These are phyloP conservation scores for Ceratothoa steindachneri DNA, from an alignment of 2,888 invertebrate genomes.

Conservation along the genomic window DNA sequence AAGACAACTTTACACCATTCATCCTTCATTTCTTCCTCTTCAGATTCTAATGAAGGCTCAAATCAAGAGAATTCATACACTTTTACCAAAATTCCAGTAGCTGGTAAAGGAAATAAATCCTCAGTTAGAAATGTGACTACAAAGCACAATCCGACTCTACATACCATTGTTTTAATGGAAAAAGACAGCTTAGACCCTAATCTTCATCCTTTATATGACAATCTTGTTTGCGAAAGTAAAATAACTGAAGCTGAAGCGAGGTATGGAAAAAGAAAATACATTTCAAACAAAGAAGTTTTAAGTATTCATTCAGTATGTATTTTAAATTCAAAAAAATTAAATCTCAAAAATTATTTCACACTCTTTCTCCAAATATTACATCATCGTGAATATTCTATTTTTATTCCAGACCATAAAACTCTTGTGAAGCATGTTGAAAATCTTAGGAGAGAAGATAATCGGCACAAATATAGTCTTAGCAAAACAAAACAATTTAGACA, in stretches of 20 bases:
- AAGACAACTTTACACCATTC: too few species aligned
- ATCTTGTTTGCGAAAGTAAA: background rate
- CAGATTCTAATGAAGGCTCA: background rate
- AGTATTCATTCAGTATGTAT: conserved; percentile 31
- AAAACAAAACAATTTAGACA: conserved; percentile 9
- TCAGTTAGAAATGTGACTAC: background rate
- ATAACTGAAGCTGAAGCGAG: background rate
- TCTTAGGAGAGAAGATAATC: conserved; percentile 25
- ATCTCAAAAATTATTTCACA: conserved; percentile 25
- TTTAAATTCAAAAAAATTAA: conserved; percentile 22
- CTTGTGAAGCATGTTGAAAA: conserved; percentile 25
- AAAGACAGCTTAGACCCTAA: background rate
- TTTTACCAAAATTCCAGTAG: background rate
- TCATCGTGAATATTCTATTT: conserved; percentile 18
- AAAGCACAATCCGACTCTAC: background rate
- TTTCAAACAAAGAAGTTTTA: conserved; percentile 31
- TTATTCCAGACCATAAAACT: conserved; percentile 29
- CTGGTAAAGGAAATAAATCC: background rate
- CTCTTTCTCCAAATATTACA: conserved; percentile 29
- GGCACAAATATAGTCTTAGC: conserved; percentile 12
- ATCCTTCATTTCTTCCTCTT: background rate
- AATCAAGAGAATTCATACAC: too few species aligned
- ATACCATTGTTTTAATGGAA: background rate
- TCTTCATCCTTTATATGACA: background rate
- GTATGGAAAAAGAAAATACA: conserved; percentile 4